These are phyloP conservation scores for Charina bottae DNA, from an alignment of 2,113 vertebrate species.

Conservation along the genomic window DNA sequence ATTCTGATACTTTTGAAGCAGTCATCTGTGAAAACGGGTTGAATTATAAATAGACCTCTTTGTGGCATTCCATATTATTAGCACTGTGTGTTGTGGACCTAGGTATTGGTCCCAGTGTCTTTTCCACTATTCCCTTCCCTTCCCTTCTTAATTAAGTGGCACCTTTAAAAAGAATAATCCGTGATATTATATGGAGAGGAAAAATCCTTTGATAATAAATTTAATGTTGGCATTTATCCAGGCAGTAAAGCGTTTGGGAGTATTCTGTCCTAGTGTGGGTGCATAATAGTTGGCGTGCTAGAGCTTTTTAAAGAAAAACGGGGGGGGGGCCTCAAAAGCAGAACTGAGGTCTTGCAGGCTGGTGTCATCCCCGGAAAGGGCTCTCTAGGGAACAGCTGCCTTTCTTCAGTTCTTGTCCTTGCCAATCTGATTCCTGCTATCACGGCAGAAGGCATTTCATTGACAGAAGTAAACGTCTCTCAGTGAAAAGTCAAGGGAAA, in stretches of 20 bases:
- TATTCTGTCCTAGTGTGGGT: not conserved
- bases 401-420: not conserved
- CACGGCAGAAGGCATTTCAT: not conserved
- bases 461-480: not conserved
- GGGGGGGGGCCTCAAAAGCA: not conserved
- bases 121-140: not conserved
- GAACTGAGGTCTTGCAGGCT: not conserved
- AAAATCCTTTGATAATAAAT: not conserved
- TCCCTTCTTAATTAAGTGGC: not conserved
- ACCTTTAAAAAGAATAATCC: not conserved
- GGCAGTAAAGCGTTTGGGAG: not conserved
- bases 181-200: too few relatives aligned
- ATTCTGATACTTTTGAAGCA: too few relatives aligned
- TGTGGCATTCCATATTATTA: too few relatives aligned
- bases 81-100: not conserved
- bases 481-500: not conserved
- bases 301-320: not conserved
- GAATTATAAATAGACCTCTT: too few relatives aligned
- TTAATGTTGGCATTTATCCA: not conserved
- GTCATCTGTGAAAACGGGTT: too few relatives aligned
- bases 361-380: not conserved
- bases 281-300: not conserved
- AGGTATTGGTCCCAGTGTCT: not conserved
- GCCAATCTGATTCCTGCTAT: not conserved
- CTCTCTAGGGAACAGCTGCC: not conserved